Percentiles rank a stretch among this genome's conserved stretches.
Evolutionary conservation across 2,797 vertebrate genomes (phyloP).

Genomic region (Phoeniculus purpureus): DNA sequence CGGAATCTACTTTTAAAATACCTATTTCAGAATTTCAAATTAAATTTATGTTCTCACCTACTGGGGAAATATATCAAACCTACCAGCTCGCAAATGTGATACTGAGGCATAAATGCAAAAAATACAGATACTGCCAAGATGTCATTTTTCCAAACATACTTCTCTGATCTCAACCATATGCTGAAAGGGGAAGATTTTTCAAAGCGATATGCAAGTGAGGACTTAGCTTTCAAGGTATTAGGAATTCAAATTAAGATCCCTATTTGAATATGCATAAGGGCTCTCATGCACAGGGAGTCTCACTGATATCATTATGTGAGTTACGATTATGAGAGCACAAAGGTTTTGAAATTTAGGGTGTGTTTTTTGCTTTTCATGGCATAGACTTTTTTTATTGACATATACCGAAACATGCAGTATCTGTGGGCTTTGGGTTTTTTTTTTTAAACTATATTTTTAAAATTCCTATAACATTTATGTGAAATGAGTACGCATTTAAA

Average conservation of each 20-base stretch:
- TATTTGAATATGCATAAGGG: conserved; percentile 38
- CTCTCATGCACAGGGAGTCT: background rate
- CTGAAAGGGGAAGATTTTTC: conserved; percentile 41
- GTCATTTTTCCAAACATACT: conserved; percentile 17
- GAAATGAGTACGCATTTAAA: background rate
- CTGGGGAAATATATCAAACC: background rate
- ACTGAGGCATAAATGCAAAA: conserved; percentile 3
- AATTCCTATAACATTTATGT: background rate
- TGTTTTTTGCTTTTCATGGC: background rate
- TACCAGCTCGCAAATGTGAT: background rate
- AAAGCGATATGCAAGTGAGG: conserved; percentile 12
- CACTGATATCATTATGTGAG: background rate
- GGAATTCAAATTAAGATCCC: conserved; percentile 39
- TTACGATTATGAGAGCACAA: background rate
- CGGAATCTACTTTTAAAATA: background rate
- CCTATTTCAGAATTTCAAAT: background rate
- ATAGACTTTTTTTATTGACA: background rate
- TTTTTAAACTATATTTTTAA: background rate
- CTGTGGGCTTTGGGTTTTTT: background rate
- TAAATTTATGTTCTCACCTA: background rate
- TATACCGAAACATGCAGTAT: background rate
- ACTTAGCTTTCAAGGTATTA: conserved; percentile 40
- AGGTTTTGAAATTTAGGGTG: background rate
- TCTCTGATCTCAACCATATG: conserved; percentile 58
- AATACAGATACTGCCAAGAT: background rate